Evolutionary conservation across 2,888 invertebrate genomes (phyloP).

Genomic region (Opisthograptis luteolata): DNA sequence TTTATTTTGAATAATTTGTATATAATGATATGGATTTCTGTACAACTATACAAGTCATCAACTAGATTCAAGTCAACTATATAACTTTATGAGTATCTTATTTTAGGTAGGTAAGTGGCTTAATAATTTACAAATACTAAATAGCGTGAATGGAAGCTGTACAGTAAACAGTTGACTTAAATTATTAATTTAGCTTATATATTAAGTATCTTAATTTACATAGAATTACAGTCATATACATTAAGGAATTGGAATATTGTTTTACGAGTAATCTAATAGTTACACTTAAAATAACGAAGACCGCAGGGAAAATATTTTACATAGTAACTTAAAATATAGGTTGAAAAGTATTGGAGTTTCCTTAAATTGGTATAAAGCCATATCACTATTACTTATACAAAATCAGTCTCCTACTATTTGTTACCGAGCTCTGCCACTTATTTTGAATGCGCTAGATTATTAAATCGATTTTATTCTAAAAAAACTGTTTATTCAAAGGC

Average conservation of each 20-base stretch:
- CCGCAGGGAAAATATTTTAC: conserved; percentile 34
- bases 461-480: conserved; percentile 45
- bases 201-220: conserved; percentile 23
- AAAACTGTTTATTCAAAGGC: conserved; percentile 56
- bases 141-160: conserved; percentile 73
- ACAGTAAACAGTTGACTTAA: conserved; percentile 75
- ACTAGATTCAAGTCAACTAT: conserved; percentile 82
- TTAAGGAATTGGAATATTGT: conserved; percentile 71
- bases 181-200: conserved; percentile 65
- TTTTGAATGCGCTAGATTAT: conserved; percentile 43
- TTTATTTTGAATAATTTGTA: conserved; percentile 82
- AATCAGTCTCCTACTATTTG: conserved; percentile 84
- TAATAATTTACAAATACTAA: conserved; percentile 77
- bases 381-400: conserved; percentile 78
- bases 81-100: conserved; percentile 80
- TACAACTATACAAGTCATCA: conserved; percentile 80
- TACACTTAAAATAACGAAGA: conserved; percentile 51
- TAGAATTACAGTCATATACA: conserved; percentile 73
- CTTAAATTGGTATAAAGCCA: conserved; percentile 71
- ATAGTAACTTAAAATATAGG: conserved; percentile 33
- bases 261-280: conserved; percentile 50
- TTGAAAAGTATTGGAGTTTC: conserved; percentile 50
- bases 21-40: conserved; percentile 83
- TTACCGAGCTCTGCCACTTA: conserved; percentile 64
- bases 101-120: conserved; percentile 73